Percentiles rank a stretch among this genome's conserved stretches.
These are phyloP conservation scores for Rafetus swinhoei DNA, from an alignment of 2,113 vertebrate species.

Conservation along the genomic window DNA sequence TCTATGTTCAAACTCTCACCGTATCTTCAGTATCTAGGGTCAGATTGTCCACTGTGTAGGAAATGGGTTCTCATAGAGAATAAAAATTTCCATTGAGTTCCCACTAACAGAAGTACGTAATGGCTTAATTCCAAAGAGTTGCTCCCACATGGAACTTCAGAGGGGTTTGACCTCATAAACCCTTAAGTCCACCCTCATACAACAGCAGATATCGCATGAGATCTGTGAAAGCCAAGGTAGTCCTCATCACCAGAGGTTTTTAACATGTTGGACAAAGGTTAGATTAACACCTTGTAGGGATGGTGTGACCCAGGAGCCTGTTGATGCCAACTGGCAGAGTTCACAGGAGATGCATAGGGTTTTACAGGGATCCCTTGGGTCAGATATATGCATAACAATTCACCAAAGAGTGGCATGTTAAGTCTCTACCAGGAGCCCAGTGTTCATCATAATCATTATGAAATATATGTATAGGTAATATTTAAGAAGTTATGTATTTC, in stretches of 20 bases:
- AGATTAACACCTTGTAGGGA: background rate
- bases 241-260: background rate
- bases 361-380: background rate
- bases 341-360: background rate
- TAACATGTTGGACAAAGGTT: background rate
- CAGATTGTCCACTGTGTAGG: conserved; percentile 45
- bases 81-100: conserved; percentile 50
- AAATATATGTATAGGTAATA: background rate
- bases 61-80: background rate
- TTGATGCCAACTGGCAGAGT: background rate
- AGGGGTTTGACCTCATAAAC: conserved; percentile 18
- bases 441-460: background rate
- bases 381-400: background rate
- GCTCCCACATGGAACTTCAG: conserved; percentile 42
- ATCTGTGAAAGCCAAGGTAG: background rate
- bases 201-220: background rate
- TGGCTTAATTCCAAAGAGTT: conserved; percentile 7
- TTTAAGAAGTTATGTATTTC: background rate
- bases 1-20: conserved; percentile 44
- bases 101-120: conserved; percentile 46
- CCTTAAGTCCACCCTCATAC: conserved; percentile 16
- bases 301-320: background rate
- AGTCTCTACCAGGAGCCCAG: background rate
- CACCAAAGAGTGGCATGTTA: background rate
- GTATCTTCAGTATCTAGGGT: conserved; percentile 23